Percentiles rank a stretch among this genome's conserved stretches.
These are phyloP conservation scores for Rhopalosiphum maidis DNA, from an alignment of 1,140 invertebrate species.

Conservation along the genomic window DNA sequence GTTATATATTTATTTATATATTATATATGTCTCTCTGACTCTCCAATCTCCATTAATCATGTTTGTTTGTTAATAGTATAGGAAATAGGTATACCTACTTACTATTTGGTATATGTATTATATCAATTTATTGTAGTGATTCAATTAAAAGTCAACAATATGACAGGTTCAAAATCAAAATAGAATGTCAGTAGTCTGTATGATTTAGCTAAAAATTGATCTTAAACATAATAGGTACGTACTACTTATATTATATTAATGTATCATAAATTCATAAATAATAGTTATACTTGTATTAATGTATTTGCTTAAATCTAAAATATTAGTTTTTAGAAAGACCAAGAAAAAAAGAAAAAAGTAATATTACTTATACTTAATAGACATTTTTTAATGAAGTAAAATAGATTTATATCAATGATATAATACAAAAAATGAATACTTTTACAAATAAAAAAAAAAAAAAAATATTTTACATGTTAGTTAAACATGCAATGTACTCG, in stretches of 20 bases:
- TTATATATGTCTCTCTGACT: not conserved
- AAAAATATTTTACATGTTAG: not conserved
- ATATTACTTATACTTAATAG: not conserved
- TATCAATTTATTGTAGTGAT: not conserved
- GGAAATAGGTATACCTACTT: not conserved
- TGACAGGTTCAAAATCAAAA: not conserved
- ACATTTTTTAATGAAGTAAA: not conserved
- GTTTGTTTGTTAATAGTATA: not conserved
- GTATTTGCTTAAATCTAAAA: not conserved
- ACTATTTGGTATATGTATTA: not conserved
- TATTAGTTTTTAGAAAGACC: not conserved
- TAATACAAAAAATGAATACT: not conserved
- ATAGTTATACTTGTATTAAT: not conserved
- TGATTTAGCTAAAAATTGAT: not conserved
- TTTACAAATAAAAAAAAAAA: not conserved
- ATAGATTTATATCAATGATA: not conserved
- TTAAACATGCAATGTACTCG: not conserved
- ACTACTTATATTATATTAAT: not conserved
- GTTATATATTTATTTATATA: not conserved
- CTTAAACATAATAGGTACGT: not conserved
- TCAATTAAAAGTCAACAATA: not conserved
- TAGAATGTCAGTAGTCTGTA: not conserved
- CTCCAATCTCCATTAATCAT: not conserved
- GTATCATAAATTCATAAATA: no score
- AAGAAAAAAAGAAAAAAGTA: not conserved